Base-by-base conservation (phyloP, 2,797 vertebrate genomes). In the Gambusia yucatana region DNA sequence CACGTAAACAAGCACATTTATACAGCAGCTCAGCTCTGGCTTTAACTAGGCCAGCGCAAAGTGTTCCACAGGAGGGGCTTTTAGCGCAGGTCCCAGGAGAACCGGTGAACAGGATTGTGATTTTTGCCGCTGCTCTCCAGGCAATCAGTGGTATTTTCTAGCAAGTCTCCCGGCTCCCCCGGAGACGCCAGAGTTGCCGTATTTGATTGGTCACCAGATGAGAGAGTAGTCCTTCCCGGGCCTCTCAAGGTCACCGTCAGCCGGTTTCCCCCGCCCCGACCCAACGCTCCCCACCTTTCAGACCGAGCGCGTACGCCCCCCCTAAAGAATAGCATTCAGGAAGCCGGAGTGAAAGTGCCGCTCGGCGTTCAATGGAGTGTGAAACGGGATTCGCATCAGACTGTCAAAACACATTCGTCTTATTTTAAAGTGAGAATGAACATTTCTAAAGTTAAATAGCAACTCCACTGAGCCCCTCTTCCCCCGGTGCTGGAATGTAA, bases 301-400 rank as follows among this genome's bases (percentile, higher is more conserved):
- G 33, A 75, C 72, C 25, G 20, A 52, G 65, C n/a, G 11, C 76
- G 77, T 39, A 59, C 52, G 44, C 28, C 50, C 20, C 48, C 48
- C 48, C 48, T 25, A 59, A 36, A 82, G 78, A 88, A 75, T 28
- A 77, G 67, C 78, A 80, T 85, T 73, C 59, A 84, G 72, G 74
- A 79, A 72, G 71, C 78, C 79, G 50, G 46, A 82, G 84, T 78
- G 75, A 79, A 82, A 92, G 75, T 41, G 76, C 72, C 73, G 75
- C 81, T 84, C 57, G 9, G 48, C 76, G 41, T 82, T 89, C 85
- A 88, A 10, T 82, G 77, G 67, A 85, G 80, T 44, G 83, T 87
- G 80, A 92, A 87, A 89, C 91, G 90, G 77, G 87, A 89, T 88
- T 91, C 86, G 84, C 78, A 72, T 85, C 83, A 76, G 57, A 88